Base-by-base conservation (phyloP, 2,888 invertebrate species). In the Clivina fossor region DNA sequence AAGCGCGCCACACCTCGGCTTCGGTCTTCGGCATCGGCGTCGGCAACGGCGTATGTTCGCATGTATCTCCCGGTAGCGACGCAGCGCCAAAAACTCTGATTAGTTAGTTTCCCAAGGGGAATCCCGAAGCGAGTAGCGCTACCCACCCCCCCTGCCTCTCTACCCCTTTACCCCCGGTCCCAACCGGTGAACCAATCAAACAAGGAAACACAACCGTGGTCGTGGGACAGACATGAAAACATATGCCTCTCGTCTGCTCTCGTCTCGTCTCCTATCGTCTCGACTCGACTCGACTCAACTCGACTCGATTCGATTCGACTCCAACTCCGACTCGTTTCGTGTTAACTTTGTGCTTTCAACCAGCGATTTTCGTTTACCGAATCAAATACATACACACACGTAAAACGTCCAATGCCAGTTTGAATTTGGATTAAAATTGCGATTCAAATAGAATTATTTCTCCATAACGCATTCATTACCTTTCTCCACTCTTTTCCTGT, bases 1-100 rank as follows among this genome's bases (percentile, higher is more conserved):
- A 66, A 65, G 67, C 66, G 67, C 68, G 66, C 66, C 66, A 68
- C 64, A 59, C 59, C 61, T 63, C 62, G 74, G 77, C 77, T 77
- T 76, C 77, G 77, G 18, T 18, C 13, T 8, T 61, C n/a, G n/a
- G n/a, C n/a, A n/a, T n/a, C n/a, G n/a, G n/a, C n/a, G n/a, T n/a
- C n/a, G n/a, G n/a, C n/a, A n/a, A n/a, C n/a, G n/a, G n/a, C 64
- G 63, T 64, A 64, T 63, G 62, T 63, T 63, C 66, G 60, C 62
- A 63, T 63, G 63, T 62, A 65, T 64, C 63, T 60, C 58, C 61
- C 46, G 44, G 54, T 46, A 54, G 30, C 44, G 41, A 50, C 37
- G 26, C 63, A 66, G 66, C 67, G 65, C 66, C 68, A 68, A 68
- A 68, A 68, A 68, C 66, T 68, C 68, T 68, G 68, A 68, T 68